These are phyloP conservation scores for Microcebus lehilahytsara DNA, from an alignment of 2,113 vertebrate genomes.

Conservation along the genomic window DNA sequence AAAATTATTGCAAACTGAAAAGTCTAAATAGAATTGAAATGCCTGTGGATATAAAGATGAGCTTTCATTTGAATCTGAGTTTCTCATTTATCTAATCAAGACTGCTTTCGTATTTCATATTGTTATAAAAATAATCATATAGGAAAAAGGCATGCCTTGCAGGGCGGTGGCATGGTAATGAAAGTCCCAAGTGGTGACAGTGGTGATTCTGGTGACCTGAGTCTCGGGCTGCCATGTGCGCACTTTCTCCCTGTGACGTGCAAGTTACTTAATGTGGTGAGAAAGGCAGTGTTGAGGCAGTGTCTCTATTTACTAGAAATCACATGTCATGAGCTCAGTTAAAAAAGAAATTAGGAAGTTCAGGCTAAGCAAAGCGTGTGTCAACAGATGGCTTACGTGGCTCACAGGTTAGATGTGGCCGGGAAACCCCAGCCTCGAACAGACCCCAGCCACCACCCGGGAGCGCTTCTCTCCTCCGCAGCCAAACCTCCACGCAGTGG, in stretches of 20 bases:
- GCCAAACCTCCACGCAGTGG: neutral
- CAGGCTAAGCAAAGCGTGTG: conserved; percentile 29
- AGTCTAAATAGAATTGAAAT: neutral
- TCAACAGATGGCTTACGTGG: neutral
- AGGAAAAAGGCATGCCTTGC: neutral
- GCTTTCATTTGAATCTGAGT: neutral
- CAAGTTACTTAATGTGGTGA: neutral
- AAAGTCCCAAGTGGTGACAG: neutral
- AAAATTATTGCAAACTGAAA: conserved; percentile 1
- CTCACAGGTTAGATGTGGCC: neutral
- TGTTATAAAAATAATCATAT: neutral
- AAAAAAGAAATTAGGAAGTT: conserved; percentile 61
- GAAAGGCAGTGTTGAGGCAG: neutral
- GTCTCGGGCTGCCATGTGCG: rapidly evolving
- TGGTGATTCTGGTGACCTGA: neutral
- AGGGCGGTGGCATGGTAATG: neutral
- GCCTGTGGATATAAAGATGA: neutral
- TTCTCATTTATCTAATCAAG: neutral
- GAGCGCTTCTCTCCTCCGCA: neutral
- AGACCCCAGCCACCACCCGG: neutral
- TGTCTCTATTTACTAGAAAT: conserved; percentile 61
- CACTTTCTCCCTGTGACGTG: neutral
- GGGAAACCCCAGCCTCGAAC: neutral
- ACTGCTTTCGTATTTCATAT: neutral
- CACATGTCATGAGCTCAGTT: conserved; percentile 41